A percentile compares a stretch with the other conserved stretches of the same genome.
Evolutionary conservation across 2,113 vertebrate species (phyloP).

Genomic region (Motacilla tschutschensis): DNA sequence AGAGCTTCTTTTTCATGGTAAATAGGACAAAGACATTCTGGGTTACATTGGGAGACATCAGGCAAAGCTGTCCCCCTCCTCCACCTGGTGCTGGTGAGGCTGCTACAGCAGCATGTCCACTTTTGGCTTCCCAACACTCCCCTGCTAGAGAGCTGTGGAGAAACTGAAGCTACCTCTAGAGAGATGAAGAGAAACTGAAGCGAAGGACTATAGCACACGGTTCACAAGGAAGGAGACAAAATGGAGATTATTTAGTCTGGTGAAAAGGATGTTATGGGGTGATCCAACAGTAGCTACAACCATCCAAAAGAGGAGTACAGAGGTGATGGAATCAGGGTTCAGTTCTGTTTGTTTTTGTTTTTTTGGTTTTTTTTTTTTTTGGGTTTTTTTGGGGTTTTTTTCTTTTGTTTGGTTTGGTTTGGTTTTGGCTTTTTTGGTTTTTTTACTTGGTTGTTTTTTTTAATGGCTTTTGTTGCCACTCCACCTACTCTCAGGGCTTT

Average conservation of each 20-base stretch:
- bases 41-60: neutral
- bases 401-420: neutral
- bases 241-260: neutral
- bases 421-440: no score
- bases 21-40: neutral
- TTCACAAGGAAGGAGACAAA: neutral
- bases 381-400: no score
- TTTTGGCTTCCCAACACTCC: neutral
- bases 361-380: neutral
- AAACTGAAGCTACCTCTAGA: neutral
- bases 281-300: neutral
- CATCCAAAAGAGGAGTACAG: neutral
- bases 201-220: neutral
- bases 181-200: neutral
- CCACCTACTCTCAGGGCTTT: neutral
- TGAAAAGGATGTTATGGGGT: neutral
- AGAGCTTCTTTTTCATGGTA: neutral
- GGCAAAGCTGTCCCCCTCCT: neutral
- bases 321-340: neutral
- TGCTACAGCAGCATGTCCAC: neutral
- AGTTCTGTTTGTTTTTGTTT: neutral
- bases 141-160: neutral
- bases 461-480: neutral
- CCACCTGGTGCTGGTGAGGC: neutral
- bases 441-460: neutral